Conservation (phyloP, 2,113 vertebrate species). For the Cairina moschata region DNA sequence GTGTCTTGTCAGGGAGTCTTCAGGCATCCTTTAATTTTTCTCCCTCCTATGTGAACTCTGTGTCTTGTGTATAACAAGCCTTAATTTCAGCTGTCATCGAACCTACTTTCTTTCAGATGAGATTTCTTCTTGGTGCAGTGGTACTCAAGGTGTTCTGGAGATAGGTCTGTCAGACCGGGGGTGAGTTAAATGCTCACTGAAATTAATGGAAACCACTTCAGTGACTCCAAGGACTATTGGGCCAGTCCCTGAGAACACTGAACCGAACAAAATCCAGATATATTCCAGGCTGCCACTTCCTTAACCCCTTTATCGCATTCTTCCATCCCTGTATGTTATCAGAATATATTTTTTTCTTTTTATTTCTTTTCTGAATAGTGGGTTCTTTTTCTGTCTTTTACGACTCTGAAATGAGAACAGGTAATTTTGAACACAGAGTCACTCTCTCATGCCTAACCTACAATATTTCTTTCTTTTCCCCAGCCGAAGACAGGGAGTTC, state of each 20-base stretch:
- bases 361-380: background rate
- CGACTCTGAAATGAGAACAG: slow-evolving; percentile 10
- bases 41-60: background rate
- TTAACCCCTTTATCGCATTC: background rate
- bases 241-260: background rate
- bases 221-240: background rate
- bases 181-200: background rate
- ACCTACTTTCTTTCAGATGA: background rate
- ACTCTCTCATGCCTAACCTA: background rate
- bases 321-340: background rate
- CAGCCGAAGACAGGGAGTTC: slow-evolving; percentile 1
- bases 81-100: slow-evolving; percentile 5
- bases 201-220: background rate
- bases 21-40: background rate
- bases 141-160: background rate
- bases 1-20: background rate
- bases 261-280: background rate
- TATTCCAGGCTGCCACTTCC: slow-evolving; percentile 5
- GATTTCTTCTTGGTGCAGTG: background rate
- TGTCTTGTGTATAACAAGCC: background rate
- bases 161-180: background rate
- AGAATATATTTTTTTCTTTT: background rate
- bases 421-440: slow-evolving; percentile 10
- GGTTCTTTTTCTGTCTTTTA: background rate
- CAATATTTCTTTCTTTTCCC: background rate